Conservation (phyloP, 2,797 vertebrate genomes). For the Ceyx erithaca region DNA sequence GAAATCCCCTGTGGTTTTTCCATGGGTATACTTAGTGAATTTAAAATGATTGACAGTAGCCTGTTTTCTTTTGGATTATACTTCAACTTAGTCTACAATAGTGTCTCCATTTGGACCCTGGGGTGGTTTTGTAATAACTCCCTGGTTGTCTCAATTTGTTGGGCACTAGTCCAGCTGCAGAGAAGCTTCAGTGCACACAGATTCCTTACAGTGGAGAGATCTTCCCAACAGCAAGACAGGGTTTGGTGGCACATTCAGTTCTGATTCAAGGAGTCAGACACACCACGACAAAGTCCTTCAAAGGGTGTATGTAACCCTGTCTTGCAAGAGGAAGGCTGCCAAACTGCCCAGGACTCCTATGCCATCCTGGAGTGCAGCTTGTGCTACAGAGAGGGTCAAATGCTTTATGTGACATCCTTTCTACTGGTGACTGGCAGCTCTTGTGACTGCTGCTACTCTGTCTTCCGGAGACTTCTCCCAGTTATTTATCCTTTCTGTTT, state of each 20-base stretch:
- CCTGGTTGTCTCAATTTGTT: background rate
- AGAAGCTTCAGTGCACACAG: background rate
- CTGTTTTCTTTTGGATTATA: background rate
- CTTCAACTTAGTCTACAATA: background rate
- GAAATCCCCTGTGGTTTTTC: background rate
- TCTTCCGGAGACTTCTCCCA: constrained; percentile 6
- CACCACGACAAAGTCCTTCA: background rate
- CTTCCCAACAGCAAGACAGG: background rate
- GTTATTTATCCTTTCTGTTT: background rate
- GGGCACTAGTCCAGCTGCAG: background rate
- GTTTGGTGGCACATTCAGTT: background rate
- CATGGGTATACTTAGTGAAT: background rate
- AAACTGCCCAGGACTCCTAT: background rate
- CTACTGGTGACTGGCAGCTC: background rate
- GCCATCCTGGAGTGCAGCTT: background rate
- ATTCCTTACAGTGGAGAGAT: background rate
- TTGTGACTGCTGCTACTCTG: background rate
- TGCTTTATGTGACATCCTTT: background rate
- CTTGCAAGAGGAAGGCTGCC: background rate
- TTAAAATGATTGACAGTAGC: background rate
- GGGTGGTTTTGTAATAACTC: background rate
- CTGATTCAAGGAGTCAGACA: background rate
- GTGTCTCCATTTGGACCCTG: background rate
- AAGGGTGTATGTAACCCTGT: background rate
- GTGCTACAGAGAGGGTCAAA: background rate